Evolutionary conservation across 2,113 vertebrate species (phyloP), one percentile per base, ranked within the genome.

Genomic region (Rafetus swinhoei): DNA sequence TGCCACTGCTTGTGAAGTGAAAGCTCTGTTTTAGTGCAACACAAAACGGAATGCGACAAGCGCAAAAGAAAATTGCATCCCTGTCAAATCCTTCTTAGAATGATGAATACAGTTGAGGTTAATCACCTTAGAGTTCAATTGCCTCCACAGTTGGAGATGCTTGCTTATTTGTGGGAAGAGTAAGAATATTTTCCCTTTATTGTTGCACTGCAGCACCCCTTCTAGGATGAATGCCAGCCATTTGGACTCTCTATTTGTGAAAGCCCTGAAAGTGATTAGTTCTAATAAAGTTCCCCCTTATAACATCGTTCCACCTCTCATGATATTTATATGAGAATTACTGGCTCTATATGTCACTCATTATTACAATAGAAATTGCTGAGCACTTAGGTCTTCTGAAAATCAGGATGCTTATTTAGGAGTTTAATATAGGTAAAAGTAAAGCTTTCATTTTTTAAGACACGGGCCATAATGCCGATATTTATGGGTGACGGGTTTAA

Each of bases 51-150:
- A 90, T 24, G 35, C 6, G 24, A 85, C 76, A 92, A 88, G 82
- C 91, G 88, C 92, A 94, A 95, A 96, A 55, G 72, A 93, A 96
- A 96, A 96, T 87, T 93, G n/a, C 82, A 94, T 95, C 82, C 88
- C 56, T 93, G 92, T 96, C 94, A 95, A 95, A 95, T 91, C 81
- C 81, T 87, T 92, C 92, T 92, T 95, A 94, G 93, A 96, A 93
- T 82, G 92, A 94, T 81, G 87, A 95, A 86, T 90, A 95, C 90
- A 92, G 90, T 95, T 90, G 80, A 7, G 1, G 81, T 93, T 93
- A 94, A 95, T 95, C 54, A 81, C 92, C 81, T 92, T 92, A 14
- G 5, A 79, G 90, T 95, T 96, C 81, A 83, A 79, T 92, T 90
- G 32, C 25, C 22, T 89, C 19, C 14, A 86, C 85, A 95, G 82